Evolutionary conservation across 2,113 vertebrate genomes (phyloP).

Genomic region (Antechinus flavipes): DNA sequence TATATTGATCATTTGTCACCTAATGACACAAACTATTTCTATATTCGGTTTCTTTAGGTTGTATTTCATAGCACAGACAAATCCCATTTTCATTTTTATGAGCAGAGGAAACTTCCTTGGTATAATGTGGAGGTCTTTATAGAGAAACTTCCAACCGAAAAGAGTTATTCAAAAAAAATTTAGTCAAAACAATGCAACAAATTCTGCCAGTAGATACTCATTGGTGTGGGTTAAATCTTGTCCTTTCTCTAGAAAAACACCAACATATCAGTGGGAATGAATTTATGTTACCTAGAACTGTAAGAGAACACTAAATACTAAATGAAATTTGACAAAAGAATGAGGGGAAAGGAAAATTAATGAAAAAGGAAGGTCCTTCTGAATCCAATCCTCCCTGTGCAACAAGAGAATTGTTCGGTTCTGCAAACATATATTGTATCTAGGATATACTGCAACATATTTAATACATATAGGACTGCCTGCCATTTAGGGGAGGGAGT

Average conservation of each 20-base stretch:
- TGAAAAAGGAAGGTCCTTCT: neutral
- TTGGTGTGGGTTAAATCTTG: neutral
- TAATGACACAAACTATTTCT: neutral
- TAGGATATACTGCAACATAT: no score
- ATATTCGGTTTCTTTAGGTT: constrained; percentile 12
- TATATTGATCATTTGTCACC: neutral
- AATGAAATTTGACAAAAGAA: neutral
- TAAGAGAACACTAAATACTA: neutral
- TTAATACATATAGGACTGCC: no score
- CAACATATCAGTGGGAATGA: neutral
- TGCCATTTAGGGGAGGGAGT: no score
- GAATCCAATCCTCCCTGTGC: no score
- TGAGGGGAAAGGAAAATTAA: neutral
- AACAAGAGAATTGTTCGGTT: no score
- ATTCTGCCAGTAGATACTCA: neutral
- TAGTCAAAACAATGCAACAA: neutral
- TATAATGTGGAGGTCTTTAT: neutral
- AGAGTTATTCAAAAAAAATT: neutral
- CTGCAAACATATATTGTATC: no score
- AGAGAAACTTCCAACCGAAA: neutral
- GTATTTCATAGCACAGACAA: neutral
- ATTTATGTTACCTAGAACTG: neutral
- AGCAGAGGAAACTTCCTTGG: neutral
- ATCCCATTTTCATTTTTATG: neutral
- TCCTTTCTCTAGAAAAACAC: neutral